Conservation (phyloP, 2,888 invertebrate genomes). For the Cataglyphis livida region DNA sequence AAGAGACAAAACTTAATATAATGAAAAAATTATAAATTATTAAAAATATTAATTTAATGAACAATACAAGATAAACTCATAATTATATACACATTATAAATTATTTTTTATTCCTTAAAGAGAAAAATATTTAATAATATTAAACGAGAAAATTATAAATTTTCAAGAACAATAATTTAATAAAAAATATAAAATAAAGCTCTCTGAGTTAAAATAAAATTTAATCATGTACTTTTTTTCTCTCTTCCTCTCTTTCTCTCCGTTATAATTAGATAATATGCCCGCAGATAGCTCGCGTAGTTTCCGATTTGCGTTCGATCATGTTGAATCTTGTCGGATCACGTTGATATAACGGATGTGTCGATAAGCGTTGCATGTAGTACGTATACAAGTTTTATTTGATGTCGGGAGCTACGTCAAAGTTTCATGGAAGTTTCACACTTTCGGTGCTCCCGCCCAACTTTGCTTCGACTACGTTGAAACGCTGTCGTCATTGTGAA, state of each 20-base stretch:
- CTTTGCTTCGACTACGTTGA: conserved; percentile 49
- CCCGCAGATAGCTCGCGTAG: neutral
- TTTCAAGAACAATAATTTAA: neutral
- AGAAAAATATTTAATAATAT: neutral
- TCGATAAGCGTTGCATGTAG: conserved; percentile 57
- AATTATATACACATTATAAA: neutral
- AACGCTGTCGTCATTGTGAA: conserved; percentile 65
- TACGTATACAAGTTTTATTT: conserved; percentile 54
- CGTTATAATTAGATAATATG: conserved; percentile 5
- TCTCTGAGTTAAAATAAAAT: neutral
- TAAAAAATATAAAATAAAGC: neutral
- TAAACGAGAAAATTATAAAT: too few relatives aligned
- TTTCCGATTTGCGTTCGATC: conserved; percentile 36
- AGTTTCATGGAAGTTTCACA: conserved; percentile 62
- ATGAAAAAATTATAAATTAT: too few relatives aligned
- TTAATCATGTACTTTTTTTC: neutral
- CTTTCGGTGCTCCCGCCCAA: conserved; percentile 58
- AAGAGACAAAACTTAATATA: neutral
- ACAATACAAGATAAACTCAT: neutral
- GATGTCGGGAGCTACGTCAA: conserved; percentile 60
- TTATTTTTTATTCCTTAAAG: neutral
- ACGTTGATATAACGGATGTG: conserved; percentile 62
- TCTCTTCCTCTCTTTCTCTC: neutral
- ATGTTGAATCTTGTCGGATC: conserved; percentile 46
- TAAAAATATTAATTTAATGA: neutral